phyloP scores from a whole-genome alignment of 92 coral and sea anemone genomes.

The Scolanthus callimorphus region DNA sequence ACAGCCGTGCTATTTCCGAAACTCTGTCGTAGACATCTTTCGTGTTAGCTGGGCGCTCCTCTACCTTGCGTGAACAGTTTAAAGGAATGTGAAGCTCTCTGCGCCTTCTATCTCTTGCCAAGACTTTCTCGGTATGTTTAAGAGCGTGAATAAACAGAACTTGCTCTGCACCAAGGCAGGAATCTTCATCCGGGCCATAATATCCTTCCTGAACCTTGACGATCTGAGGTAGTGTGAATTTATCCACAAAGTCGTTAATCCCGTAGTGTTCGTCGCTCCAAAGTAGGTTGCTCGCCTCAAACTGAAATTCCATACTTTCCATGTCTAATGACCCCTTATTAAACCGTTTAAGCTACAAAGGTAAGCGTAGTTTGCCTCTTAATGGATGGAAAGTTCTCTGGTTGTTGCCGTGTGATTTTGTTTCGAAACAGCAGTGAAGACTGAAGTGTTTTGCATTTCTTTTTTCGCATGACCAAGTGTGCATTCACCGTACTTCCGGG shows the following conservation, averaged over 20 bases:
- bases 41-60: slow-evolving; percentile 78
- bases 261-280: slow-evolving; percentile 83
- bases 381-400: too few species aligned
- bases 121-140: slow-evolving; percentile 77
- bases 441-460: too few species aligned
- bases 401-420: too few species aligned
- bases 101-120: slow-evolving; percentile 74
- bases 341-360: too few species aligned
- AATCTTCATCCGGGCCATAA: slow-evolving; percentile 94
- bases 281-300: slow-evolving; percentile 59
- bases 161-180: slow-evolving; percentile 93
- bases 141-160: slow-evolving; percentile 70
- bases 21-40: slow-evolving; percentile 82
- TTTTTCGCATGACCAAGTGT: too few species aligned
- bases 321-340: too few species aligned
- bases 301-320: too few species aligned
- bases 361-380: too few species aligned
- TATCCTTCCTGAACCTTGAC: slow-evolving; percentile 91
- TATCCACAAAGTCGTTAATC: slow-evolving; percentile 69
- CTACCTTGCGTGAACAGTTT: slow-evolving; percentile 86
- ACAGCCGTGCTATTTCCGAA: slow-evolving; percentile 48
- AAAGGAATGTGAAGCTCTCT: slow-evolving; percentile 80
- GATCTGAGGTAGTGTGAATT: slow-evolving; percentile 83
- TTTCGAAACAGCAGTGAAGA: too few species aligned
- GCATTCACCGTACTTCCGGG: too few species aligned